A percentile compares a stretch with the other conserved stretches of the same genome.
Evolutionary conservation across 2,113 vertebrate species (phyloP).

Genomic region (Neodon shergylaensis): DNA sequence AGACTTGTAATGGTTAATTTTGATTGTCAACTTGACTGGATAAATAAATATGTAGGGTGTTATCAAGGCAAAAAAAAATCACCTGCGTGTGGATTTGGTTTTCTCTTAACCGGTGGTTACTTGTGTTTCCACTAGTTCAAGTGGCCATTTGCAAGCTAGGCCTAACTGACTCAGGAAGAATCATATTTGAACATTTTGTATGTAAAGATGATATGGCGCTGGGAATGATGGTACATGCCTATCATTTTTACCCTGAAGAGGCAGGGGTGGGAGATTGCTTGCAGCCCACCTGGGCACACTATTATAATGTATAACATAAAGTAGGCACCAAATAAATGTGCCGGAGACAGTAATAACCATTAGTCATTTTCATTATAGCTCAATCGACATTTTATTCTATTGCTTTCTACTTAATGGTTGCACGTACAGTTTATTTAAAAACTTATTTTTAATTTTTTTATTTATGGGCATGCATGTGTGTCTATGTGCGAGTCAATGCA

Average conservation of each 20-base stretch:
- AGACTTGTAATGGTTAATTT: not conserved
- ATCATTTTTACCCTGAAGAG: not conserved
- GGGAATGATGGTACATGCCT: not conserved
- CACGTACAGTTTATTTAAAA: not conserved
- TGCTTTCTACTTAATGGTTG: not conserved
- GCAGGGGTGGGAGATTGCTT: not conserved
- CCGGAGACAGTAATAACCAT: not conserved
- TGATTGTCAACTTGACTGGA: not conserved
- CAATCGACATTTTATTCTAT: not conserved
- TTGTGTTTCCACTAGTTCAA: constrained; percentile 20
- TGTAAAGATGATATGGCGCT: not conserved
- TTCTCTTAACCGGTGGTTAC: constrained; percentile 36
- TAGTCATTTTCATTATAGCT: not conserved
- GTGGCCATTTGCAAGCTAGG: constrained; percentile 30
- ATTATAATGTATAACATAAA: not conserved
- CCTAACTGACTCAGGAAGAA: not conserved
- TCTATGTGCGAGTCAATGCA: not conserved
- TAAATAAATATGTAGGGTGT: not conserved
- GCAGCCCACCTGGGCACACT: too few species aligned
- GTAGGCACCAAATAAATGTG: not conserved
- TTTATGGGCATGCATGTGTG: not conserved
- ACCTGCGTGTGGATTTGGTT: constrained; percentile 32
- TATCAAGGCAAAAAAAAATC: too few species aligned
- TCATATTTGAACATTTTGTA: not conserved
- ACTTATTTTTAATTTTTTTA: not conserved